These are phyloP conservation scores for Tetrapedia diversipes DNA, from an alignment of 2,888 invertebrate genomes.

Conservation along the genomic window DNA sequence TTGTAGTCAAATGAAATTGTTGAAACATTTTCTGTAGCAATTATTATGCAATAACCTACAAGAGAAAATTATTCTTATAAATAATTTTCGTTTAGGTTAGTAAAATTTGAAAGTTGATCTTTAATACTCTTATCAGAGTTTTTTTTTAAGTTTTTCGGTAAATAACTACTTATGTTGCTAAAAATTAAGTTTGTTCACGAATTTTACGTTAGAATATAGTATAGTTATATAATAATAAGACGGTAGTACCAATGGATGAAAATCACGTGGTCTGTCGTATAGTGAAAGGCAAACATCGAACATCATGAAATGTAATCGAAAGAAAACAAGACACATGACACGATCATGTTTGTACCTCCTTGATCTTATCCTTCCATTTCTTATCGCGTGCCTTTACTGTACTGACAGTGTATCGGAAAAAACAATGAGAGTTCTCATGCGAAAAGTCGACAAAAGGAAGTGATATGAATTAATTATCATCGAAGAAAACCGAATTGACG, in stretches of 20 bases:
- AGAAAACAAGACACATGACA: conserved; percentile 16
- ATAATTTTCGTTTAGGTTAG: not conserved
- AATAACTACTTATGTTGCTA: not conserved
- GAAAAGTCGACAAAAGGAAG: conserved; percentile 9
- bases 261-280: conserved; percentile 27
- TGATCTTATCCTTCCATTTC: conserved; percentile 64
- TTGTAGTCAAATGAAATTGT: conserved; percentile 17
- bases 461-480: conserved; percentile 8
- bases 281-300: conserved; percentile 15
- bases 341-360: conserved; percentile 44
- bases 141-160: not conserved
- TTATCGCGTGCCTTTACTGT: conserved; percentile 68
- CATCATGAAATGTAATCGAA: conserved; percentile 23
- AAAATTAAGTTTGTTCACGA: conserved; percentile 1
- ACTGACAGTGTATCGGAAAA: conserved; percentile 53
- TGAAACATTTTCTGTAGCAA: not conserved
- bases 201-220: not conserved
- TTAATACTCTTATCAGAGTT: not conserved
- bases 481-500: not conserved
- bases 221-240: too few species aligned
- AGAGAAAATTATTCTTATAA: not conserved
- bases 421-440: conserved; percentile 35
- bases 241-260: not conserved
- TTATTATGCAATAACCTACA: not conserved
- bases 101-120: not conserved